Conservation (phyloP, 2,797 vertebrate species). For the Acipenser oxyrinchus region DNA sequence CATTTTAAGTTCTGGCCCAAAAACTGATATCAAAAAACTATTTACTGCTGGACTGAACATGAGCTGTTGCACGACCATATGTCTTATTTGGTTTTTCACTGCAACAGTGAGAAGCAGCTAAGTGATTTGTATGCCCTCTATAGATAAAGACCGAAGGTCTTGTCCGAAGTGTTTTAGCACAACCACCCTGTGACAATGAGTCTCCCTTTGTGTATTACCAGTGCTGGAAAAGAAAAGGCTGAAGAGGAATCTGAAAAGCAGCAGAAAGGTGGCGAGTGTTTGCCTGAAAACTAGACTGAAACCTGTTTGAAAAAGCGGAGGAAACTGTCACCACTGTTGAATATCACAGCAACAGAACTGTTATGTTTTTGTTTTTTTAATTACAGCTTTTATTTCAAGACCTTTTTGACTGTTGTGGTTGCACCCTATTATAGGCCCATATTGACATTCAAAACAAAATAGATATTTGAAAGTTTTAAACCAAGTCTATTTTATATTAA, state of each 20-base stretch:
- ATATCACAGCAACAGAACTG: background rate
- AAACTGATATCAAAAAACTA: too few relatives aligned
- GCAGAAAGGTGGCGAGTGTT: background rate
- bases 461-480: conserved; percentile 2
- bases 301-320: background rate
- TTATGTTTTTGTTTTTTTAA: background rate
- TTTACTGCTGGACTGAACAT: too few relatives aligned
- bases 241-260: conserved; percentile 37
- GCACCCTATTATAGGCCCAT: background rate
- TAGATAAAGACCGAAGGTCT: too few relatives aligned
- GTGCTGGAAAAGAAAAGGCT: conserved; percentile 39
- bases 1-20: too few relatives aligned
- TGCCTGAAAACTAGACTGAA: background rate
- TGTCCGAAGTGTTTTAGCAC: too few relatives aligned
- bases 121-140: too few relatives aligned
- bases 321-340: background rate
- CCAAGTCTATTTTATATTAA: conserved; percentile 7
- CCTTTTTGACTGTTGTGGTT: background rate
- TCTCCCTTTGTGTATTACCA: conserved; percentile 14
- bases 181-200: too few relatives aligned
- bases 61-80: too few relatives aligned
- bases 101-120: too few relatives aligned
- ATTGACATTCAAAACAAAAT: background rate
- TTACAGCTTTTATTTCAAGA: background rate
- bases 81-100: too few relatives aligned